Evolutionary conservation across 2,113 vertebrate species (phyloP).

Genomic region (Malurus melanocephalus): DNA sequence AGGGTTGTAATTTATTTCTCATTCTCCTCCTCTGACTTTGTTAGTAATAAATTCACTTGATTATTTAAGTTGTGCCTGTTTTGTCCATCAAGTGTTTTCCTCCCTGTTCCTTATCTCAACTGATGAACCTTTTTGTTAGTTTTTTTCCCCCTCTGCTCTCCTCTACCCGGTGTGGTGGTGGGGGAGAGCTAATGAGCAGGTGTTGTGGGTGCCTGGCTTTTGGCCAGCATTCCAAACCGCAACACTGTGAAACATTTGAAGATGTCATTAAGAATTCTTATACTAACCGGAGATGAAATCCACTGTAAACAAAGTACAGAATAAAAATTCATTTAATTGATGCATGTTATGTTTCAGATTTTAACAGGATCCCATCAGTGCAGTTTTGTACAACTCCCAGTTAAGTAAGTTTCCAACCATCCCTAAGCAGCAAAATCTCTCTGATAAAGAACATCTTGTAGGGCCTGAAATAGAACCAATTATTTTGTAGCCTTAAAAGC

Average conservation of each 20-base stretch:
- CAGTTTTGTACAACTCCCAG: not conserved
- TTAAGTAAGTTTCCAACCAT: not conserved
- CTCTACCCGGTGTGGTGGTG: no score
- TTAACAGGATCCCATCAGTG: not conserved
- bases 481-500: not conserved
- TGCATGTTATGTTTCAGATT: fast-evolving
- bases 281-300: not conserved
- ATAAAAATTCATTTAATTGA: not conserved
- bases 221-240: no score
- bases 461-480: not conserved
- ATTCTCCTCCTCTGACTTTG: no score
- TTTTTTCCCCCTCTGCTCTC: no score
- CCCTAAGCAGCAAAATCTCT: not conserved
- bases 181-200: no score
- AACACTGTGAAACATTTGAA: not conserved
- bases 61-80: no score
- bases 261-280: not conserved
- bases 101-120: no score
- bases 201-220: no score
- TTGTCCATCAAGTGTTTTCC: no score
- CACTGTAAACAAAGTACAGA: not conserved
- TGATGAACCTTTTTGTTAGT: no score
- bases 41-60: no score
- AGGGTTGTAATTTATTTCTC: no score
- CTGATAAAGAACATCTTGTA: not conserved